phyloP scores from a whole-genome alignment of 2,113 vertebrate genomes.

The Bostrychus sinensis region DNA sequence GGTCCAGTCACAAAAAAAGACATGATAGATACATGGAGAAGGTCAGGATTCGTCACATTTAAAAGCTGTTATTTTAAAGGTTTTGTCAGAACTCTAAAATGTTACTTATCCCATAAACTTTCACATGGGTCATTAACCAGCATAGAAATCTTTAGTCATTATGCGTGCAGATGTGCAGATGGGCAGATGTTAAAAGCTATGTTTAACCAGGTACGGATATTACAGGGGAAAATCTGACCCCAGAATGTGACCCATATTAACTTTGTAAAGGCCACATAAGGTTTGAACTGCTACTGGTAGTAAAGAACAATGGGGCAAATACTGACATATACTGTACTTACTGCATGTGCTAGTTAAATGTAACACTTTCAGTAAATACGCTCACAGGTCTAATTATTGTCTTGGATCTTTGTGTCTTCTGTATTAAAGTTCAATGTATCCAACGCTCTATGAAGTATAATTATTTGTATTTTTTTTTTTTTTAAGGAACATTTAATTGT shows the following conservation, averaged over 20 bases:
- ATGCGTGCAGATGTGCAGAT: neutral
- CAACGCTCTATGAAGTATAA: too few species aligned
- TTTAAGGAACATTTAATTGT: too few species aligned
- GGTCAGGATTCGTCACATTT: neutral
- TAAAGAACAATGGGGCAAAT: slow-evolving; percentile 26
- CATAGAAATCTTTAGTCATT: neutral
- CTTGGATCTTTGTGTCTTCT: too few species aligned
- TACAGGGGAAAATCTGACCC: neutral
- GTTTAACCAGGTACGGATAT: neutral
- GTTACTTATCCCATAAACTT: neutral
- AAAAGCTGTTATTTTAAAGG: neutral
- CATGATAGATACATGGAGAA: neutral
- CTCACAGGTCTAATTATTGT: too few species aligned
- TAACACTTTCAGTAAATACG: too few species aligned
- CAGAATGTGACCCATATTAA: neutral
- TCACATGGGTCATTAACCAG: neutral
- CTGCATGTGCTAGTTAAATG: neutral
- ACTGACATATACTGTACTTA: slow-evolving; percentile 18
- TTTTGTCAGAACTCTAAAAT: neutral
- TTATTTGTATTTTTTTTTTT: too few species aligned
- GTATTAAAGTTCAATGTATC: too few species aligned
- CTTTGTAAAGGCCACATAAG: neutral
- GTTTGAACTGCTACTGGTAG: neutral
- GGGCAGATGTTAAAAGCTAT: neutral
- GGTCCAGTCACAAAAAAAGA: slow-evolving; percentile 9